These are phyloP conservation scores for Cheilosia soror DNA, from an alignment of 2,888 invertebrate species.

Conservation along the genomic window DNA sequence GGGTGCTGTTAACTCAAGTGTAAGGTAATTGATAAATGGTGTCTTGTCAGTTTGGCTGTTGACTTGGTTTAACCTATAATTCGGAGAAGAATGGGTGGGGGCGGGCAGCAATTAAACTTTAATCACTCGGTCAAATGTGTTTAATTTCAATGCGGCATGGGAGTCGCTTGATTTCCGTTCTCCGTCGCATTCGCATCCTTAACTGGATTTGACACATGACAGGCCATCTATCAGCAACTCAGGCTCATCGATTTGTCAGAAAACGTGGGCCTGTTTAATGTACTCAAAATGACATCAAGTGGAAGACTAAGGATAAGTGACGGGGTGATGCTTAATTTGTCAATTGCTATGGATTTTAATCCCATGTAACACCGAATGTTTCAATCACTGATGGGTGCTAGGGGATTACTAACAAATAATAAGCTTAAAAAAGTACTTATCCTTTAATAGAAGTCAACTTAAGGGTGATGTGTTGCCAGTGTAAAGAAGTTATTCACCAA, in stretches of 20 bases:
- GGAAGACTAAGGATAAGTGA: constrained; percentile 62
- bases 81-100: constrained; percentile 14
- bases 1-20: constrained; percentile 32
- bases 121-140: constrained; percentile 62
- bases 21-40: constrained; percentile 69
- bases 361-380: constrained; percentile 24
- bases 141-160: constrained; percentile 36
- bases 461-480: neutral
- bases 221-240: constrained; percentile 46
- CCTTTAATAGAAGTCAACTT: constrained; percentile 3
- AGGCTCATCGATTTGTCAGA: constrained; percentile 29
- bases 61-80: constrained; percentile 61
- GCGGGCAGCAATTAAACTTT: constrained; percentile 59
- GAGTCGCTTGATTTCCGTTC: constrained; percentile 32
- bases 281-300: constrained; percentile 52
- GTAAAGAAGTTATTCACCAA: neutral
- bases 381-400: neutral
- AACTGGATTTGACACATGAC: constrained; percentile 61
- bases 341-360: constrained; percentile 67
- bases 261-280: constrained; percentile 35
- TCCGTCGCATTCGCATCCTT: constrained; percentile 39
- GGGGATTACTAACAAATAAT: constrained; percentile 6
- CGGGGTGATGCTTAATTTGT: constrained; percentile 54
- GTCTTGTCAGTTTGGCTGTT: constrained; percentile 55
- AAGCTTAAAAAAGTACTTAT: constrained; percentile 16